phyloP scores from a whole-genome alignment of 2,113 vertebrate genomes.

The Tupaia tana region DNA sequence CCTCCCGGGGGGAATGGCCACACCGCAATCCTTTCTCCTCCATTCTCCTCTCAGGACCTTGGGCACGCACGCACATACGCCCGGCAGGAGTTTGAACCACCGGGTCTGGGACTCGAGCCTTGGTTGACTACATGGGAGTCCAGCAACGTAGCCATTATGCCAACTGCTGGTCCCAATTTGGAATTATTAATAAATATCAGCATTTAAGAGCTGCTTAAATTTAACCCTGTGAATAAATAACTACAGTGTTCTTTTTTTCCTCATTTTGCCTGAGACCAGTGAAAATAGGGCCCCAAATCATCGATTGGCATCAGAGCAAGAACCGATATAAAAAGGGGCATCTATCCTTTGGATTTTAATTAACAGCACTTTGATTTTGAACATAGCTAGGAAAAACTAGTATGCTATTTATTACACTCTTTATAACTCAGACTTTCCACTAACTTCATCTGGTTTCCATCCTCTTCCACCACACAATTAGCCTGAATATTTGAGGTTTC shows the following conservation, averaged over 20 bases:
- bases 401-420: conserved; percentile 49
- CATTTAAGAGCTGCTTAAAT: conserved; percentile 26
- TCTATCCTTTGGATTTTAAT: not conserved
- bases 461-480: conserved; percentile 74
- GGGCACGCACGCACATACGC: no score
- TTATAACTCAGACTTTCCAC: conserved; percentile 70
- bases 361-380: conserved; percentile 23
- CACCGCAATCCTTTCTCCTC: no score
- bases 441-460: conserved; percentile 78
- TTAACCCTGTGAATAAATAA: not conserved
- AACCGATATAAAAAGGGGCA: not conserved
- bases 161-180: no score
- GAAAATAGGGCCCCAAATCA: not conserved
- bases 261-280: conserved; percentile 41
- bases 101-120: no score
- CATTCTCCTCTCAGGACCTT: no score
- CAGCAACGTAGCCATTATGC: no score
- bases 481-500: conserved; percentile 79
- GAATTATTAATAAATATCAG: not conserved
- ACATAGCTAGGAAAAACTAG: not conserved
- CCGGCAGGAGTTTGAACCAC: no score
- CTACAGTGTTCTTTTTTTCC: not conserved
- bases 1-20: no score
- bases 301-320: not conserved
- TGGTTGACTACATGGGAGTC: no score